A percentile compares a stretch with the other conserved stretches of the same genome.
phyloP scores from a whole-genome alignment of 64 coral and sea anemone species.

The Cladopsammia gracilis region DNA sequence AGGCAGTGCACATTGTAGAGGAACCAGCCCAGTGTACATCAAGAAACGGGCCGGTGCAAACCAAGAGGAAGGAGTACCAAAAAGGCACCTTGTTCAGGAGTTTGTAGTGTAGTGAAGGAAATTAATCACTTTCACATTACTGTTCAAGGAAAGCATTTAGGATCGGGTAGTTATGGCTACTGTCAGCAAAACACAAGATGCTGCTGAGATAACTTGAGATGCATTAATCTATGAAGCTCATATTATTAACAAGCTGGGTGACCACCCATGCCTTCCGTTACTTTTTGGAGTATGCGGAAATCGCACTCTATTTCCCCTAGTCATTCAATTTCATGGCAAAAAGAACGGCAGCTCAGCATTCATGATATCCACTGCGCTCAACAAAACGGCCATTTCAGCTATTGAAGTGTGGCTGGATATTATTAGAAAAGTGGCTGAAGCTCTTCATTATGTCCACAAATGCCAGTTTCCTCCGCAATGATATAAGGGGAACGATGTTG shows the following conservation, averaged over 20 bases:
- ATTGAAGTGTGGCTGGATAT: neutral
- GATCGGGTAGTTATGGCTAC: neutral
- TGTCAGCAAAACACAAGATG: neutral
- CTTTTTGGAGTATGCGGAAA: conserved; percentile 30
- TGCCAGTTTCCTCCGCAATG: neutral
- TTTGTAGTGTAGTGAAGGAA: neutral
- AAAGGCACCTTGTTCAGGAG: neutral
- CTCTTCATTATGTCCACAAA: neutral
- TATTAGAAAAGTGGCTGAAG: neutral
- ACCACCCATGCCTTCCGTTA: conserved; percentile 39
- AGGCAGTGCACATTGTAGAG: neutral
- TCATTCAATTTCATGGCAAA: conserved; percentile 30
- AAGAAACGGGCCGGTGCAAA: neutral
- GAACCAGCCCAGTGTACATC: neutral
- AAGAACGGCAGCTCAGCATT: conserved; percentile 2
- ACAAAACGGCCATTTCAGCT: neutral
- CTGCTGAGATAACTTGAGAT: neutral
- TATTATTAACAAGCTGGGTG: conserved; percentile 21
- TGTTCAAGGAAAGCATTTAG: neutral
- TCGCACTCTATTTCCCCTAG: neutral
- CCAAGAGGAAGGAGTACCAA: neutral
- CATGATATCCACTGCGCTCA: neutral
- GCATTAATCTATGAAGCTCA: neutral
- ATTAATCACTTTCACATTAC: neutral
- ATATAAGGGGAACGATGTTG: conserved; percentile 40